Conservation (phyloP, 2,888 invertebrate genomes). For the Teleogryllus oceanicus region DNA sequence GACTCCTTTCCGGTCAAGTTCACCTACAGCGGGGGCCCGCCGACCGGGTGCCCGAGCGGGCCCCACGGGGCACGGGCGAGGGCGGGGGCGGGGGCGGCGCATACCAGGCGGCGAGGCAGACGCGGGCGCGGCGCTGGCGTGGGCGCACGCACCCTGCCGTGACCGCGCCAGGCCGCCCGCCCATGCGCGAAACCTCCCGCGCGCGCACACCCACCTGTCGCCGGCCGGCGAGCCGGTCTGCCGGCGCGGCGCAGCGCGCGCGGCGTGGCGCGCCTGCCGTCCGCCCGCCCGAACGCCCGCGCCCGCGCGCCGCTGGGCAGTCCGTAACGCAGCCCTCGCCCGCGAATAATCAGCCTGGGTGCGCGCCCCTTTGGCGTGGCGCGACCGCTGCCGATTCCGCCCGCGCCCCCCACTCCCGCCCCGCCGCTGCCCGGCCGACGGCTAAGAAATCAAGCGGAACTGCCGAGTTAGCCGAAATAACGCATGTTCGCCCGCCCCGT, state of each 20-base stretch:
- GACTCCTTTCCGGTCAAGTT: slow-evolving; percentile 34
- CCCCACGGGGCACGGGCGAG: neutral
- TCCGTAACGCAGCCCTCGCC: neutral
- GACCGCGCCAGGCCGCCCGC: neutral
- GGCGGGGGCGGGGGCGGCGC: neutral
- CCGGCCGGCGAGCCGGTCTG: neutral
- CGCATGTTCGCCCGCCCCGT: too few relatives aligned
- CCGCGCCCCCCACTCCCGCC: neutral
- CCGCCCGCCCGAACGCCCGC: slow-evolving; percentile 5
- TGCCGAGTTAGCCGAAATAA: too few relatives aligned
- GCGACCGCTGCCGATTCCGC: slow-evolving; percentile 1
- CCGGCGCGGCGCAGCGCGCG: neutral
- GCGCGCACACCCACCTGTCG: neutral
- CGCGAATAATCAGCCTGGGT: slow-evolving; percentile 21
- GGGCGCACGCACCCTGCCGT: slow-evolving; percentile 19
- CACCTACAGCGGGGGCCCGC: slow-evolving; percentile 11
- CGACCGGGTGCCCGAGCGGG: too few relatives aligned
- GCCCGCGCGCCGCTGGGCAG: neutral
- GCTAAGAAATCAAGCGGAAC: too few relatives aligned
- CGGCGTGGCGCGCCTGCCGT: neutral
- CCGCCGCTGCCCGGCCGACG: neutral
- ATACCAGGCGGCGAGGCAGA: neutral
- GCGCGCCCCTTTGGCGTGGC: neutral
- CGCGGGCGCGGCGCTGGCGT: neutral
- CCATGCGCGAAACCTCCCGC: slow-evolving; percentile 9